Evolutionary conservation across 1,140 invertebrate species (phyloP).

Genomic region (Diploscapter pachys): DNA sequence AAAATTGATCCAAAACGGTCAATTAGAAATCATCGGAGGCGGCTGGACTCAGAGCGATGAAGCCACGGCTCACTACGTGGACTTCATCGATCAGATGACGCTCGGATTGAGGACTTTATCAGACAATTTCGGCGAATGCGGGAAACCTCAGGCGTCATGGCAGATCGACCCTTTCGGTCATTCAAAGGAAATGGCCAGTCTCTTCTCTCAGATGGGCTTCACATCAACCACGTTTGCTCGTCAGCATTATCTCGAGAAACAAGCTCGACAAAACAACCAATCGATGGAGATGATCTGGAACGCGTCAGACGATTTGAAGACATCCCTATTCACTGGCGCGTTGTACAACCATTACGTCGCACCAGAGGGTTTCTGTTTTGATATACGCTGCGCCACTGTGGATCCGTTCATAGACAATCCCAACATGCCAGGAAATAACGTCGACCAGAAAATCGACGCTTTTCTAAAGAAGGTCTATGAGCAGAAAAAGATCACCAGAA

Average conservation of each 20-base stretch:
- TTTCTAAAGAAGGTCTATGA: constrained; percentile 56
- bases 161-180: constrained; percentile 72
- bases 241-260: constrained; percentile 82
- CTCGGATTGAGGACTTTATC: constrained; percentile 63
- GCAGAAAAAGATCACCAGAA: constrained; percentile 32
- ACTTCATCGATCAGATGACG: constrained; percentile 85
- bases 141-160: constrained; percentile 66
- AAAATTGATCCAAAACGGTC: constrained; percentile 63
- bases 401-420: constrained; percentile 70
- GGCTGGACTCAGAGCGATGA: constrained; percentile 78
- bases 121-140: constrained; percentile 67
- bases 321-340: constrained; percentile 47
- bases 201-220: constrained; percentile 67
- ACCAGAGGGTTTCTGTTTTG: constrained; percentile 84
- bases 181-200: constrained; percentile 65
- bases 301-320: constrained; percentile 62
- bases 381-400: constrained; percentile 72
- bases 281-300: constrained; percentile 82
- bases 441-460: constrained; percentile 59
- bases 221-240: constrained; percentile 82
- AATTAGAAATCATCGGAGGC: constrained; percentile 75
- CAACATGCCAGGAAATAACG: constrained; percentile 65
- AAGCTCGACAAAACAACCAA: constrained; percentile 65
- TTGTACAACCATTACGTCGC: constrained; percentile 72
- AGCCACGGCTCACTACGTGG: constrained; percentile 83